Conservation (phyloP, 2,888 invertebrate genomes). For the Cyaniris semiargus region DNA sequence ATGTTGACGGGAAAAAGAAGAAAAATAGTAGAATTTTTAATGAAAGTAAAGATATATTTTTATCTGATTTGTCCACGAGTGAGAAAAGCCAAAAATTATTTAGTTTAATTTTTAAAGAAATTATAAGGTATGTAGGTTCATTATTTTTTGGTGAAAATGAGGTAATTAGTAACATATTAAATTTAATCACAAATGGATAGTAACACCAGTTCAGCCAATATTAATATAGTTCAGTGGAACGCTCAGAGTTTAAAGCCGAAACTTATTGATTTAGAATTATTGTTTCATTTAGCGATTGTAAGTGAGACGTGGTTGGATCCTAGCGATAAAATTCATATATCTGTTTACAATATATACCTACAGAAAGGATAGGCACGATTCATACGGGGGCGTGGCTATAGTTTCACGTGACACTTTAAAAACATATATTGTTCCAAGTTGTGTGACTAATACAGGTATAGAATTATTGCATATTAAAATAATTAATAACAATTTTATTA, state of each 20-base stretch:
- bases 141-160: background rate
- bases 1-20: background rate
- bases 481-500: slow-evolving; percentile 22
- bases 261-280: background rate
- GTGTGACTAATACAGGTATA: too few relatives aligned
- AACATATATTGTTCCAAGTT: background rate
- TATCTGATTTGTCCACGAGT: background rate
- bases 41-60: background rate
- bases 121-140: background rate
- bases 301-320: slow-evolving; percentile 27
- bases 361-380: slow-evolving; percentile 28
- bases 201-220: background rate
- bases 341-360: slow-evolving; percentile 24
- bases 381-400: slow-evolving; percentile 31
- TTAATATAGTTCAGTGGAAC: slow-evolving; percentile 25
- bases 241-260: slow-evolving; percentile 22
- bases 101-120: background rate
- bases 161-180: background rate
- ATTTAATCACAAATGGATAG: slow-evolving; percentile 2
- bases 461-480: slow-evolving; percentile 20
- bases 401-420: slow-evolving; percentile 25
- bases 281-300: slow-evolving; percentile 19
- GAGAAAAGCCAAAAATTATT: background rate
- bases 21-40: background rate
- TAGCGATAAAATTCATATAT: background rate